Evolutionary conservation across 35 echinoderm and acorn worm genomes (phyloP), one percentile per base, ranked within the genome.

Genomic region (Lytechinus variegatus): DNA sequence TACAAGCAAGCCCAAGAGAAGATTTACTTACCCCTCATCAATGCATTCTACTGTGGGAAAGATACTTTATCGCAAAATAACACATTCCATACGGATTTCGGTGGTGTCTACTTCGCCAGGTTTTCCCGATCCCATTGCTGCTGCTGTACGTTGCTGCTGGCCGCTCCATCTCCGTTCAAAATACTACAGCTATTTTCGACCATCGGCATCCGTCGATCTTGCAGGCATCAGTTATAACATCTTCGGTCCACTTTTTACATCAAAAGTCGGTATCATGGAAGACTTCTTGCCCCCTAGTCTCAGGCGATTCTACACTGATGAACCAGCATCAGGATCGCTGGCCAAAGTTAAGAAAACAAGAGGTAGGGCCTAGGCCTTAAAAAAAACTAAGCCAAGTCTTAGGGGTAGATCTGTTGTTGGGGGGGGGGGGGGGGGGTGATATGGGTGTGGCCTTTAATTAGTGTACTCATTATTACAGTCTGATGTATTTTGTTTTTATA

Each of bases 261-360:
- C 66, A 90, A 90, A 21, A 90, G 28, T 21, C 6, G 33, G 27
- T 16, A 93, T 10, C 28, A 93, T 93, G 92, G 92, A 54, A 93
- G 92, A 93, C 54, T 93, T 93, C 27, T 57, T 55, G 55, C 92
- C 92, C 53, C 92, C 92, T 24, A 54, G 53, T 57, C 92, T 93
- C 55, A 53, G 92, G 3, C 55, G 53, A 16, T 54, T 93, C 24
- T 44, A 93, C 55, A 93, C 92, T 93, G 27, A 55, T 27, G 92
- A 93, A 54, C 92, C 92, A 27, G 54, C 55, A 5, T 53, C 55
- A 6, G 92, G 92, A 24, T 93, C 92, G 2, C 53, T 93, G 13
- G 92, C 92, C 10, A 93, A 54, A 55, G 92, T 93, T 9, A 93
- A 57, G 92, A 93, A 93, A 57, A 55, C 92, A 55, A 93, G 92